These are phyloP conservation scores for Falco naumanni DNA, from an alignment of 2,797 vertebrate species.

Conservation along the genomic window DNA sequence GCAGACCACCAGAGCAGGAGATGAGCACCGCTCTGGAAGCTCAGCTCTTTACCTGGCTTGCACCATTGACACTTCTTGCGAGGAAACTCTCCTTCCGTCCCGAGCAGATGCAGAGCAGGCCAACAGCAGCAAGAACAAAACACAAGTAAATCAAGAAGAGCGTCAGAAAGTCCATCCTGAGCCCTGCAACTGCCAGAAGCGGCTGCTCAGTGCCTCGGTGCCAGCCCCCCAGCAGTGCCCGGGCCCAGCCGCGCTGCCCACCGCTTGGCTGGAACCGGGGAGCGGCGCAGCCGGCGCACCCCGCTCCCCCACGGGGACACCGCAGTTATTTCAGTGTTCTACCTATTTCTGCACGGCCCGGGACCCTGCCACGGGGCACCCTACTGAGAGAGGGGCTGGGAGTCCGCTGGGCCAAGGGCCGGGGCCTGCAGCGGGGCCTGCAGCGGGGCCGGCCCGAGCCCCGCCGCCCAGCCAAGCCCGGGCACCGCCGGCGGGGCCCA, in stretches of 20 bases:
- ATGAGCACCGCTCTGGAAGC: accelerated
- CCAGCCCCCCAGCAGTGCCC: neutral
- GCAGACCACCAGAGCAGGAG: accelerated
- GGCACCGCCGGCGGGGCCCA: no score
- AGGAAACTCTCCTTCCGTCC: conserved; percentile 28
- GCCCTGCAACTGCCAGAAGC: conserved; percentile 4
- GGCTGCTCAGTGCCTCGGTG: accelerated
- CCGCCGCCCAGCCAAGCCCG: no score
- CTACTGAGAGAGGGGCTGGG: no score
- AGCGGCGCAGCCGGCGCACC: no score
- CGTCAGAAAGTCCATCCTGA: conserved; percentile 90
- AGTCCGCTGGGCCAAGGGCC: no score
- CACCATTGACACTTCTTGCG: accelerated
- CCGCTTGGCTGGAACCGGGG: no score
- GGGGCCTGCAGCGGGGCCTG: no score
- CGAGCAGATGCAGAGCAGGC: conserved; percentile 72
- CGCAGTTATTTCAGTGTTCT: no score
- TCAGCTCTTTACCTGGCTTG: conserved; percentile 24
- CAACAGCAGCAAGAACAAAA: conserved; percentile 75
- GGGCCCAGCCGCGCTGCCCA: neutral
- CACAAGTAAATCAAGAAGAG: conserved; percentile 86
- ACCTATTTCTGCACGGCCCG: no score
- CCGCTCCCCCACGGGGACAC: no score
- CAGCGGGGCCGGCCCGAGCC: no score
- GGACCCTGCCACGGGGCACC: no score